Conservation (phyloP, 2,888 invertebrate species). For the Crocallis elinguaria region DNA sequence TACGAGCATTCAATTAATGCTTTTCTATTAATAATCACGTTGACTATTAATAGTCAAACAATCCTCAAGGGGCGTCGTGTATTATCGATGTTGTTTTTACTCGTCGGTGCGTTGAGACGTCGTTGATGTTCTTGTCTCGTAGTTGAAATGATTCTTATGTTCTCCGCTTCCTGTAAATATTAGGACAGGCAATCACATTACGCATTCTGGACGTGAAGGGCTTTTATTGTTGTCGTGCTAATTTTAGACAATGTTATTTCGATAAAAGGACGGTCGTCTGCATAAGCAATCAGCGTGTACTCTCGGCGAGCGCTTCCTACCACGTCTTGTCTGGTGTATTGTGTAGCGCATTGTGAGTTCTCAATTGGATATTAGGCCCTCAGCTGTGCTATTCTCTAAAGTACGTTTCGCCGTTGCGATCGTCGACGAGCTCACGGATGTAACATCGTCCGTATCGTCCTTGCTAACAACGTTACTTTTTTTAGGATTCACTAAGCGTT, state of each 20-base stretch:
- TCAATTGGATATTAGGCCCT: slow-evolving; percentile 55
- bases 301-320: slow-evolving; percentile 44
- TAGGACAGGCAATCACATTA: slow-evolving; percentile 45
- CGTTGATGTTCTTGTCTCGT: slow-evolving; percentile 42
- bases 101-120: slow-evolving; percentile 40
- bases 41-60: slow-evolving; percentile 36
- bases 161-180: slow-evolving; percentile 43
- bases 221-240: slow-evolving; percentile 45
- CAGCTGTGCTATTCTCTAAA: too few relatives aligned
- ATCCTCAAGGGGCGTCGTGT: slow-evolving; percentile 30
- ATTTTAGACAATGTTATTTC: slow-evolving; percentile 43
- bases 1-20: slow-evolving; percentile 56
- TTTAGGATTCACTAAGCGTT: too few relatives aligned
- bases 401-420: too few relatives aligned
- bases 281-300: slow-evolving; percentile 31
- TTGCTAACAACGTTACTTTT: too few relatives aligned
- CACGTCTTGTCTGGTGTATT: slow-evolving; percentile 40
- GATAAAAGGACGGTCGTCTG: slow-evolving; percentile 31
- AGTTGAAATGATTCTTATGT: slow-evolving; percentile 48
- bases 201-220: slow-evolving; percentile 40
- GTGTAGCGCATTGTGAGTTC: slow-evolving; percentile 46
- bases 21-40: slow-evolving; percentile 47
- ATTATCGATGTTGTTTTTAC: slow-evolving; percentile 36
- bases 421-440: too few relatives aligned
- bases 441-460: too few relatives aligned